Evolutionary conservation across 37 sponge, comb jelly and placozoan species (phyloP), one percentile per base, ranked within the genome.

Genomic region (Petrosia ficiformis): DNA sequence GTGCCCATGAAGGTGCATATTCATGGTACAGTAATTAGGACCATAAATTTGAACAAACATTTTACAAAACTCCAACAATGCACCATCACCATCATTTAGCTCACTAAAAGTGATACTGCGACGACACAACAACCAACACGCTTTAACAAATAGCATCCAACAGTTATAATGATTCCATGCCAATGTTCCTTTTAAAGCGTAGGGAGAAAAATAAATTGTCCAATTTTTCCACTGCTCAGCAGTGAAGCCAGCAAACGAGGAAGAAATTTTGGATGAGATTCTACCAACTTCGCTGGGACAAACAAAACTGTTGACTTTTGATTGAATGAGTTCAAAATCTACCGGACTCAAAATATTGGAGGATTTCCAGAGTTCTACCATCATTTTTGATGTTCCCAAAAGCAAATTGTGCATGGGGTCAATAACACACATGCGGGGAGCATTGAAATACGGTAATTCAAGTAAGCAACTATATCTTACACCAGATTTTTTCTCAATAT

Each of bases 151-250:
- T 2, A 31, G 22, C 36, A 58, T 31, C 82, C 73, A 81, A 44
- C 82, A 81, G 28, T 73, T 61, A 41, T 34, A 81, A 39, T 81
- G 68, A 4, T 25, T 6, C 2, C 14, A 14, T 5, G 82, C 74
- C 10, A 81, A 35, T 3, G 65, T 29, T 21, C 60, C 74, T 37
- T 58, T 48, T 30, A 81, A 42, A 2, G 74, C 48, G 71, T 10
- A 40, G 8, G 77, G 26, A 24, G 85, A 84, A 48, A 61, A 84
- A 6, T 39, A 36, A 5, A 6, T 35, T 1, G 66, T 56, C 85
- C 85, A 84, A 48, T 71, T 84, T 72, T 65, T 71, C 78, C 78
- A 84, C 41, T 84, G 74, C 1, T 84, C 74, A 67, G 74, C 78
- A 52, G 78, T 84, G 58, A 84, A 84, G 1, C 39, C 57, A 31